Percentiles rank a stretch among this genome's conserved stretches.
Conservation (phyloP, 2,888 invertebrate genomes). For the Tetragonula carbonaria region DNA sequence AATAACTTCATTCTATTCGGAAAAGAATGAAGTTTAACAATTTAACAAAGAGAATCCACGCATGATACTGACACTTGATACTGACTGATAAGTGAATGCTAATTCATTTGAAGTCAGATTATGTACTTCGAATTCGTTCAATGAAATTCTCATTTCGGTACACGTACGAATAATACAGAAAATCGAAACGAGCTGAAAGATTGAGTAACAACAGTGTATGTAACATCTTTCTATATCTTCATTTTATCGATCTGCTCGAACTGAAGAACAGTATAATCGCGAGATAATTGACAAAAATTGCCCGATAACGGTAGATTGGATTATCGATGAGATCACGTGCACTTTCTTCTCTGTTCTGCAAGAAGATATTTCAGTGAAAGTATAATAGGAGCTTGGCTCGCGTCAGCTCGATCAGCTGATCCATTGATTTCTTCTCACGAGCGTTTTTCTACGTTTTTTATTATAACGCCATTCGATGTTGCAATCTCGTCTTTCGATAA, state of each 20-base stretch:
- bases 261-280: slow-evolving; percentile 19
- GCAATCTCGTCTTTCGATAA: neutral
- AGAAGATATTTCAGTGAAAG: slow-evolving; percentile 51
- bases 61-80: no score
- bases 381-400: slow-evolving; percentile 4
- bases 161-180: neutral
- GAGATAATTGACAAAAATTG: slow-evolving; percentile 22
- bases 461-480: neutral
- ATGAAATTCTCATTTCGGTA: neutral
- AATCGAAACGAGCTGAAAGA: neutral
- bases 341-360: slow-evolving; percentile 19
- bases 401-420: slow-evolving; percentile 51
- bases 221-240: neutral
- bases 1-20: neutral
- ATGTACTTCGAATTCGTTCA: neutral
- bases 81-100: neutral
- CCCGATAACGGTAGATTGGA: slow-evolving; percentile 28
- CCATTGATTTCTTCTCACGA: slow-evolving; percentile 50
- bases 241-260: slow-evolving; percentile 43
- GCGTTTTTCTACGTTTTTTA: neutral
- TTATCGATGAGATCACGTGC: slow-evolving; percentile 5
- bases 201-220: neutral
- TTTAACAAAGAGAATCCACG: neutral
- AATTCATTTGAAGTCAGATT: neutral
- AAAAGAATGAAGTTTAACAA: neutral